Conservation (phyloP, 2,113 vertebrate species). For the Sisor rabdophorus region DNA sequence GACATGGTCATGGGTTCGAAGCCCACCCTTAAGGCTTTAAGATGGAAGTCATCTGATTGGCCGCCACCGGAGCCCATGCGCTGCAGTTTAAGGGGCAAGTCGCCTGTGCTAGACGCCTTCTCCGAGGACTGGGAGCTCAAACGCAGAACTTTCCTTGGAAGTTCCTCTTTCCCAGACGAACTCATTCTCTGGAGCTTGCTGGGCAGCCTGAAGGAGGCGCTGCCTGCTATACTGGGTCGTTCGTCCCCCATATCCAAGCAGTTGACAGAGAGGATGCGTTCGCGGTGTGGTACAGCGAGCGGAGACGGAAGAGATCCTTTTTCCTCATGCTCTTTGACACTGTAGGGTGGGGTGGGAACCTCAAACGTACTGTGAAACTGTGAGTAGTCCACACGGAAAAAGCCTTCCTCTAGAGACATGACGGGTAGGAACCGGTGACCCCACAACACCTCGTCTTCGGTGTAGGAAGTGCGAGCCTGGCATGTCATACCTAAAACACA, state of each 20-base stretch:
- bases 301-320: constrained; percentile 70
- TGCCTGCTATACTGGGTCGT: constrained; percentile 47
- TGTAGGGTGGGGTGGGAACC: constrained; percentile 80
- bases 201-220: constrained; percentile 66
- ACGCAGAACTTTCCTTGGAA: constrained; percentile 71
- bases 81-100: constrained; percentile 78
- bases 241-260: constrained; percentile 66
- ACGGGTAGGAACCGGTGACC: constrained; percentile 85
- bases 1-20: constrained; percentile 76
- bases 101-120: constrained; percentile 77
- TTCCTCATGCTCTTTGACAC: constrained; percentile 82
- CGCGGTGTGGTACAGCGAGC: constrained; percentile 65
- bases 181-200: constrained; percentile 80
- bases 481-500: constrained; percentile 80
- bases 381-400: constrained; percentile 85
- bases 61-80: constrained; percentile 66
- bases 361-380: constrained; percentile 86
- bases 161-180: constrained; percentile 70
- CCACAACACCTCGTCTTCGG: constrained; percentile 87
- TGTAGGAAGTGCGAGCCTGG: constrained; percentile 84
- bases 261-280: constrained; percentile 72
- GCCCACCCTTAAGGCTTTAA: constrained; percentile 71
- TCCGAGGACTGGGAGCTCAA: constrained; percentile 67
- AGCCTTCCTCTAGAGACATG: constrained; percentile 87
- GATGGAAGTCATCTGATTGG: constrained; percentile 62